Evolutionary conservation across 2,888 invertebrate species (phyloP).

Genomic region (Nebria brevicollis): DNA sequence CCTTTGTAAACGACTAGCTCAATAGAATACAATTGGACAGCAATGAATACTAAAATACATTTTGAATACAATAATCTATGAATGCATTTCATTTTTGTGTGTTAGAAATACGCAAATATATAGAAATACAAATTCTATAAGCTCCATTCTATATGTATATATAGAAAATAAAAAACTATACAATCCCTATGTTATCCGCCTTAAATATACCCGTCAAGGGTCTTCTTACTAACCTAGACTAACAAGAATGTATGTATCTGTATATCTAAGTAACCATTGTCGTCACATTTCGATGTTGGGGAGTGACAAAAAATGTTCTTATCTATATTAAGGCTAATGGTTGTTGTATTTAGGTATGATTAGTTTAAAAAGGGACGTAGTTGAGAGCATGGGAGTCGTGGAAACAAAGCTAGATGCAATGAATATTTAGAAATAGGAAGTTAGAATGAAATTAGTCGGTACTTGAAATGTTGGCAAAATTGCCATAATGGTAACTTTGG

Average conservation of each 20-base stretch:
- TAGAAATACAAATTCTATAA: too few relatives aligned
- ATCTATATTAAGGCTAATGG: not conserved
- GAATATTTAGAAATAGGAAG: not conserved
- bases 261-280: too few relatives aligned
- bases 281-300: too few relatives aligned
- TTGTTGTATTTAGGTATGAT: not conserved
- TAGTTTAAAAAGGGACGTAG: not conserved
- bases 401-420: not conserved
- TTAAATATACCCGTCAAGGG: too few relatives aligned
- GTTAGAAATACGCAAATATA: too few relatives aligned
- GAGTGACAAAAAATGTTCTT: too few relatives aligned
- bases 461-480: slow-evolving; percentile 7
- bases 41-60: not conserved
- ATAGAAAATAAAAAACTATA: too few relatives aligned
- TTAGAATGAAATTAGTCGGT: not conserved
- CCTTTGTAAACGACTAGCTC: not conserved
- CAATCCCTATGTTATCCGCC: too few relatives aligned
- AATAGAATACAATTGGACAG: not conserved
- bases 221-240: too few relatives aligned
- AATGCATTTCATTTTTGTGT: not conserved
- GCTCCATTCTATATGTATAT: too few relatives aligned
- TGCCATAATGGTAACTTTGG: not conserved
- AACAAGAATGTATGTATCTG: too few relatives aligned
- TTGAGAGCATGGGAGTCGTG: not conserved
- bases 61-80: not conserved